Evolutionary conservation across 2,113 vertebrate species (phyloP), one percentile per base, ranked within the genome.

Genomic region (Otis tarda): DNA sequence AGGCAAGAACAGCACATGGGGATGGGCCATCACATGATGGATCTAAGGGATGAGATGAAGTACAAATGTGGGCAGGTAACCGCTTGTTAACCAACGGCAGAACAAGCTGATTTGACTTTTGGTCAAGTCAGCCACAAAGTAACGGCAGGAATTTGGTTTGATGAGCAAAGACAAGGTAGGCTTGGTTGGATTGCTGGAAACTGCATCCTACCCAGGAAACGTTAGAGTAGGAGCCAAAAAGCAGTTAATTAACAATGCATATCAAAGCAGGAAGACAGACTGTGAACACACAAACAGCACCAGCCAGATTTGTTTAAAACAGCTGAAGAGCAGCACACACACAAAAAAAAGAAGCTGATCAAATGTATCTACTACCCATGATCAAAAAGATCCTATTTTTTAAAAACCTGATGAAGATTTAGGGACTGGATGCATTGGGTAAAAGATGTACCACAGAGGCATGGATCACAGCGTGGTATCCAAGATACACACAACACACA

Each of bases 221-320:
- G 5, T 37, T 59, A 45, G 75, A 71, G 63, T 35, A 59, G 69
- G 59, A 91, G 79, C 74, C 0, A 0, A 86, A 80, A 50, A 91
- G 71, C 84, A 90, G 63, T 92, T 94, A 91, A 97, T 96, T 96
- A 96, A 89, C 93, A 94, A 94, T 82, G 77, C 77, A 47, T 69
- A 89, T 94, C 83, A 87, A 96, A 94, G 80, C 1, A 59, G 61
- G 41, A 79, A 95, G 83, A 59, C 86, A 93, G 90, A 75, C 77
- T 84, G 89, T 41, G 89, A 96, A 80, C 69, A 60, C 81, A 81
- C 85, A 94, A 90, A 75, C 76, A 92, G 76, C 65, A 82, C 57
- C 75, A 89, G 78, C 57, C 80, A 91, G 89, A 93, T 96, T 93
- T 90, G 90, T 71, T 93, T 86, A 67, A 86, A 96, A 88, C 76